A percentile compares a stretch with the other conserved stretches of the same genome.
Evolutionary conservation across 2,888 invertebrate genomes (phyloP).

Genomic region (Caenorhabditis sulstoni): DNA sequence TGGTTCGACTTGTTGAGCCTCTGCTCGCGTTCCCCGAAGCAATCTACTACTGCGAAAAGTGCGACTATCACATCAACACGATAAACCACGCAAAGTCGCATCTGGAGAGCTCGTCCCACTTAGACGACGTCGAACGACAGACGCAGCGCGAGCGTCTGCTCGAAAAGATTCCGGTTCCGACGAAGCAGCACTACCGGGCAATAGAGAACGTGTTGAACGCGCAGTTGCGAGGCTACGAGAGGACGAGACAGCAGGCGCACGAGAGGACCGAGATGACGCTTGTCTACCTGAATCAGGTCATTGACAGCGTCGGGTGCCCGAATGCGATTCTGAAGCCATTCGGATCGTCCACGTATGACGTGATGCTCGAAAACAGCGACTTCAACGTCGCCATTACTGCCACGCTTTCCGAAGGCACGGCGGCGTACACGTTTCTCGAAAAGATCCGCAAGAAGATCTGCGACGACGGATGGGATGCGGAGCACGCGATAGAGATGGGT

Average conservation of each 20-base stretch:
- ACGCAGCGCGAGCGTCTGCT: conserved; percentile 17
- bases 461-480: conserved; percentile 29
- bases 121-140: conserved; percentile 28
- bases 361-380: conserved; percentile 33
- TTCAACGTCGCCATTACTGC: conserved; percentile 42
- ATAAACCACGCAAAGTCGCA: conserved; percentile 57
- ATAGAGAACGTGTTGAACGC: conserved; percentile 16
- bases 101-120: conserved; percentile 53
- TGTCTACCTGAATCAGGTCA: conserved; percentile 7
- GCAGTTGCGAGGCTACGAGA: conserved; percentile 9
- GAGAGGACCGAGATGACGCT: background rate
- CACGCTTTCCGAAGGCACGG: background rate
- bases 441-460: conserved; percentile 22
- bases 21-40: conserved; percentile 59
- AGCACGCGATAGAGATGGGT: conserved; percentile 35
- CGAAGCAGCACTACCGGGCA: background rate
- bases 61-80: conserved; percentile 61
- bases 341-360: conserved; percentile 43
- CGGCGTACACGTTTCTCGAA: conserved; percentile 23
- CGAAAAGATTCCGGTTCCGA: conserved; percentile 1
- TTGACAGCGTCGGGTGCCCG: background rate
- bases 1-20: conserved; percentile 23
- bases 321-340: conserved; percentile 22
- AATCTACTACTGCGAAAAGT: conserved; percentile 60
- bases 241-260: background rate